phyloP scores from a whole-genome alignment of 2,797 vertebrate species.

The Notoglanidium macrostoma region DNA sequence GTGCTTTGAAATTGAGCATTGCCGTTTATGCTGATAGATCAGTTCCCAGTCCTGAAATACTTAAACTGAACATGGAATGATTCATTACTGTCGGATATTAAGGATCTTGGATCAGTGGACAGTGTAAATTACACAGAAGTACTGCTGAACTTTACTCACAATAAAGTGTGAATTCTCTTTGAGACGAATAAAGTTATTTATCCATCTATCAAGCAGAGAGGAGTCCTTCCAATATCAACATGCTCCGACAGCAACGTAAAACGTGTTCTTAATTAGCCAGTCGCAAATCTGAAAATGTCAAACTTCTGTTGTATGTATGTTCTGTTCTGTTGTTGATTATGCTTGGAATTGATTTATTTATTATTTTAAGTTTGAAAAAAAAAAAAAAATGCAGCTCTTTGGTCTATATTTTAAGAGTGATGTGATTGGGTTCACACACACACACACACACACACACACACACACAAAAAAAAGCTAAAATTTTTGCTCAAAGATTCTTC shows the following conservation, averaged over 20 bases:
- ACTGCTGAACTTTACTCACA: background rate
- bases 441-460: no score
- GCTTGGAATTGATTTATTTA: background rate
- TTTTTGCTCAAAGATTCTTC: background rate
- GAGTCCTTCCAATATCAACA: no score
- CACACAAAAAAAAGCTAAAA: background rate
- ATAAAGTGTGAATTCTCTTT: background rate
- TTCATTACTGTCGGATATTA: background rate
- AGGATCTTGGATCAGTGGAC: background rate
- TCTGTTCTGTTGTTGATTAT: background rate
- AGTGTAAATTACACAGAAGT: background rate
- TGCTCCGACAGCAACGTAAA: no score
- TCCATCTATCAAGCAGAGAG: background rate
- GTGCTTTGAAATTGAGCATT: background rate
- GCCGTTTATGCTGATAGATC: background rate
- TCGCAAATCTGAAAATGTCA: background rate
- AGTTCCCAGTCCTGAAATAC: background rate
- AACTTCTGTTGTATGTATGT: background rate
- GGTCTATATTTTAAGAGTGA: background rate
- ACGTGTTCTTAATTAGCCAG: background rate
- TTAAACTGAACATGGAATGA: background rate
- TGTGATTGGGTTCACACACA: background rate
- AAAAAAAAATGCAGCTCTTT: background rate
- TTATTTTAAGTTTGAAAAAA: background rate
- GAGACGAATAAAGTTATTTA: background rate